These are phyloP conservation scores for Falco novaeseelandiae DNA, from an alignment of 2,797 vertebrate species.

Conservation along the genomic window DNA sequence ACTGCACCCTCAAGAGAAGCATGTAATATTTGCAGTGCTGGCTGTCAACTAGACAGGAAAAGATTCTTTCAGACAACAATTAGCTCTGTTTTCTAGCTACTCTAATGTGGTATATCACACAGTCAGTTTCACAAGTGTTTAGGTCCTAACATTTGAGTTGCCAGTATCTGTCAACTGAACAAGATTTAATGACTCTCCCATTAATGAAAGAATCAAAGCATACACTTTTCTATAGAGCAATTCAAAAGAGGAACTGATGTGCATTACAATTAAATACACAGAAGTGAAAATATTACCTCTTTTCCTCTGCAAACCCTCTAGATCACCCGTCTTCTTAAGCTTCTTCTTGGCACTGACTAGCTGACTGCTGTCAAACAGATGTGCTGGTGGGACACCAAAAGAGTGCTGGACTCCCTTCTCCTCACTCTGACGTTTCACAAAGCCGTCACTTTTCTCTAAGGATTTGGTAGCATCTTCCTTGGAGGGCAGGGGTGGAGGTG, in stretches of 20 bases:
- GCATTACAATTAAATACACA: background rate
- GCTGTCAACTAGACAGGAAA: background rate
- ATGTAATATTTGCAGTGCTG: background rate
- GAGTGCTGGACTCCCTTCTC: conserved; percentile 78
- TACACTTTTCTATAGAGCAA: background rate
- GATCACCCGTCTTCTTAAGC: conserved; percentile 89
- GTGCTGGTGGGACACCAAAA: conserved; percentile 83
- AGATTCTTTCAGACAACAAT: background rate
- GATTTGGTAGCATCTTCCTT: conserved; percentile 75
- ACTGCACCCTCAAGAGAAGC: background rate
- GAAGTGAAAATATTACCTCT: conserved; percentile 81
- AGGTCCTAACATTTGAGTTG: background rate
- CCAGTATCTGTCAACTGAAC: background rate
- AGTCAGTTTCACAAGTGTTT: background rate
- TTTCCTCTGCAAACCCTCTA: conserved; percentile 89
- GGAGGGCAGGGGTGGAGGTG: conserved; percentile 81
- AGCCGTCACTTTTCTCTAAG: conserved; percentile 62
- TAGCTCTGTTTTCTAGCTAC: background rate
- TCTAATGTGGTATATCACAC: rapidly evolving
- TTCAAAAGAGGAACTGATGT: background rate
- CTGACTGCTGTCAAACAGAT: conserved; percentile 95
- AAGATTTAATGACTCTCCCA: background rate
- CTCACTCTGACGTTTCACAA: conserved; percentile 57
- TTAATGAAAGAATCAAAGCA: background rate
- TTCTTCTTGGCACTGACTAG: conserved; percentile 92